A percentile compares a stretch with the other conserved stretches of the same genome.
These are phyloP conservation scores for Polyommatus iphigenia DNA, from an alignment of 2,888 invertebrate genomes.

Conservation along the genomic window DNA sequence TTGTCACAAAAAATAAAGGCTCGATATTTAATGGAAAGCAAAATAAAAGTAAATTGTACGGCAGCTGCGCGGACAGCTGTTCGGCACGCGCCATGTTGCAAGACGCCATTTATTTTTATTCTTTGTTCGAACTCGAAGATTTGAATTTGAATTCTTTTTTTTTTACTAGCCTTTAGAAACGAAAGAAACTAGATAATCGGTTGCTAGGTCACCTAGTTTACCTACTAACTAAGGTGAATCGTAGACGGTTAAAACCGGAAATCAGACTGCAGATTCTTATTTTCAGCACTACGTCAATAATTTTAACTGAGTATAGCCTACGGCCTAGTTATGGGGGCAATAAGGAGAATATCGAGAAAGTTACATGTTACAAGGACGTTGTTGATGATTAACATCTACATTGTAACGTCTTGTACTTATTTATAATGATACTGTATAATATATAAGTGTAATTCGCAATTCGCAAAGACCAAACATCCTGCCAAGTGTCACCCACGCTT, in stretches of 20 bases:
- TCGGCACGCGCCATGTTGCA: conserved; percentile 45
- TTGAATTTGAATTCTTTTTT: conserved; percentile 42
- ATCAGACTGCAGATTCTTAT: not conserved
- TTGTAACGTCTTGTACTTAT: not conserved
- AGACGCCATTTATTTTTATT: conserved; percentile 47
- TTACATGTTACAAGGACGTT: too few relatives aligned
- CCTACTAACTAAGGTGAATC: not conserved
- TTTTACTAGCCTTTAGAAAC: conserved; percentile 10
- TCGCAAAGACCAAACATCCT: conserved; percentile 41
- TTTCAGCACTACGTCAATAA: too few relatives aligned
- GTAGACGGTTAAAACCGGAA: not conserved
- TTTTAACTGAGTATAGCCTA: too few relatives aligned
- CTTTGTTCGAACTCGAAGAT: conserved; percentile 46
- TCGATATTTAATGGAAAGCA: conserved; percentile 28
- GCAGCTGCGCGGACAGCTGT: conserved; percentile 52
- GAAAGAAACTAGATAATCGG: not conserved
- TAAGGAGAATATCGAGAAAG: too few relatives aligned
- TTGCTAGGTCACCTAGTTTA: not conserved
- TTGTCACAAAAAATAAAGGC: conserved; percentile 26
- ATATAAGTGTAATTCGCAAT: not conserved
- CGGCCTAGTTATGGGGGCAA: too few relatives aligned
- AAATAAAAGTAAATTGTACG: conserved; percentile 32
- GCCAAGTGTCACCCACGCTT: conserved; percentile 17
- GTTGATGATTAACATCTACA: not conserved
- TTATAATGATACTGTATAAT: not conserved